phyloP scores from a whole-genome alignment of 2,888 invertebrate species.

The Kuschelorhynchus macadamiae region DNA sequence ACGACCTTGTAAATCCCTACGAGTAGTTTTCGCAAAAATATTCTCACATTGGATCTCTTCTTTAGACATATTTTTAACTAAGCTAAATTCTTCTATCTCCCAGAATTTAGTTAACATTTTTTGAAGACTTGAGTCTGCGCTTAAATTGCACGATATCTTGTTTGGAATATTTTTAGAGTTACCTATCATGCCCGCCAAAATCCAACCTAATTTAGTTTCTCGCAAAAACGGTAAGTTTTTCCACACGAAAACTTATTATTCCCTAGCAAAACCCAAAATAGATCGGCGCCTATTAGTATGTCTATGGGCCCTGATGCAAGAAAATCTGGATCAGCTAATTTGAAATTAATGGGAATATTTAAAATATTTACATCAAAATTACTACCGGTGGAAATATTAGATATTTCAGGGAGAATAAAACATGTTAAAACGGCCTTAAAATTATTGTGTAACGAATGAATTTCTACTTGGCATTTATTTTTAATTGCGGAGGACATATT shows the following conservation, averaged over 20 bases:
- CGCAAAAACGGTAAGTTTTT: constrained; percentile 1
- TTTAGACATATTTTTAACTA: no score
- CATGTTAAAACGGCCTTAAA: background rate
- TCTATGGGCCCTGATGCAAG: background rate
- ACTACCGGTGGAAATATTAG: background rate
- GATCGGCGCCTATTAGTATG: constrained; percentile 4
- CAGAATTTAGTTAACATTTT: no score
- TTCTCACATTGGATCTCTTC: background rate
- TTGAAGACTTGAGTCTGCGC: background rate
- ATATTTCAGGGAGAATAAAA: background rate
- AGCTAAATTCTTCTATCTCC: no score
- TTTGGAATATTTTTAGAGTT: no score
- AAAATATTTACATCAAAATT: background rate
- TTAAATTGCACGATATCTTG: no score
- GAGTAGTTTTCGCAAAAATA: background rate
- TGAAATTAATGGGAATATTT: constrained; percentile 1
- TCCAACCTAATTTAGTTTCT: background rate
- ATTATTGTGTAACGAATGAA: background rate
- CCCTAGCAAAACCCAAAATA: background rate
- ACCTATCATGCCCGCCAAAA: background rate
- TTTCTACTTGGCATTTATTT: background rate
- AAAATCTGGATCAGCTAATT: background rate
- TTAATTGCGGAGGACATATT: background rate
- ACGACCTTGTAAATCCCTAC: no score
- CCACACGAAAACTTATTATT: background rate